A percentile compares a stretch with the other conserved stretches of the same genome.
Conservation (phyloP, 2,113 vertebrate genomes). For the Gasterosteus nipponicus region DNA sequence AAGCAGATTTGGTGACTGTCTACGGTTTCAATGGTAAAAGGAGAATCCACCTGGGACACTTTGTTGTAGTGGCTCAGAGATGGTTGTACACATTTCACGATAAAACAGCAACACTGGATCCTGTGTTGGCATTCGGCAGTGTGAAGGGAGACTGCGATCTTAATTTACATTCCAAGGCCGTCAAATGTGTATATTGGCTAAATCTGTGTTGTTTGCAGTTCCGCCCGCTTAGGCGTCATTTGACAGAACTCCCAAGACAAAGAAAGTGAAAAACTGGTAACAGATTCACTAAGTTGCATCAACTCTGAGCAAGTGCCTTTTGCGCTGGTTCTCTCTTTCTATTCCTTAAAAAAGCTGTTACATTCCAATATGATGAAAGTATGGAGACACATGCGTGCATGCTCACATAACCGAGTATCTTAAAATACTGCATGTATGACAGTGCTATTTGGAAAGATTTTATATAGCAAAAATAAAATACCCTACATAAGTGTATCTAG, state of each 20-base stretch:
- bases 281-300: conserved; percentile 42
- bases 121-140: conserved; percentile 1
- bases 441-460: neutral
- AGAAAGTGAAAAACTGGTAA: conserved; percentile 9
- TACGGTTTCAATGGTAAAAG: conserved; percentile 74
- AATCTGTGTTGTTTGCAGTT: neutral
- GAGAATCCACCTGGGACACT: conserved; percentile 57
- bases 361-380: neutral
- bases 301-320: conserved; percentile 6
- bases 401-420: neutral
- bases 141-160: neutral
- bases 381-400: neutral
- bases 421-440: neutral
- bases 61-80: conserved; percentile 58
- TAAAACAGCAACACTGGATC: conserved; percentile 22
- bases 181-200: neutral
- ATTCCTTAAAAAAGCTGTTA: conserved; percentile 3
- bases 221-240: neutral
- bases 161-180: neutral
- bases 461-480: neutral
- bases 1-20: conserved; percentile 71
- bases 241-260: neutral
- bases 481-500: neutral
- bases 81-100: neutral
- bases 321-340: conserved; percentile 7